These are phyloP conservation scores for Nixonia krombeini DNA, from an alignment of 1,140 invertebrate genomes.

Conservation along the genomic window DNA sequence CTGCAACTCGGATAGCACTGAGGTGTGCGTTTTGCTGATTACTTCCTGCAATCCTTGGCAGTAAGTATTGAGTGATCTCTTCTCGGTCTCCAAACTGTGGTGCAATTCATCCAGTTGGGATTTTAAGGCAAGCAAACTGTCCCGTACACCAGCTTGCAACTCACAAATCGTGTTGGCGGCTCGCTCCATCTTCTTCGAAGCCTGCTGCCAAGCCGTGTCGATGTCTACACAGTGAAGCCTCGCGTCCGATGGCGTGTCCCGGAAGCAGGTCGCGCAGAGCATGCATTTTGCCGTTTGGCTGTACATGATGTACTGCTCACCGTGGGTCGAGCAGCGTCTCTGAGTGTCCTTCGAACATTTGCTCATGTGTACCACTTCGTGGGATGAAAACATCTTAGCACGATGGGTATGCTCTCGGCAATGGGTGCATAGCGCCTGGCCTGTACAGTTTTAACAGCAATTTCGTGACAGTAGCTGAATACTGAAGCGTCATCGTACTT, in stretches of 20 bases:
- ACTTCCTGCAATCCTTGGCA: conserved; percentile 79
- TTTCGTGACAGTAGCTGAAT: no score
- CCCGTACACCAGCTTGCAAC: conserved; percentile 76
- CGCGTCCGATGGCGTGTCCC: conserved; percentile 77
- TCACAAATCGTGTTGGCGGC: conserved; percentile 73
- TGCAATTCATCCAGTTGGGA: conserved; percentile 77
- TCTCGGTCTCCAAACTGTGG: conserved; percentile 78
- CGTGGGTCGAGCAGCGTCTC: conserved; percentile 77
- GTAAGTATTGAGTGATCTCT: conserved; percentile 77
- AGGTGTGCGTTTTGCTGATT: conserved; percentile 77
- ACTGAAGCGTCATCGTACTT: no score
- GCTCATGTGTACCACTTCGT: conserved; percentile 81
- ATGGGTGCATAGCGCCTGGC: conserved; percentile 79
- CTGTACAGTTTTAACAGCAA: conserved; percentile 66
- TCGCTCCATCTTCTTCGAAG: conserved; percentile 78
- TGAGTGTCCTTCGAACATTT: conserved; percentile 79
- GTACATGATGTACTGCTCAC: conserved; percentile 82
- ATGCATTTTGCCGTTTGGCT: conserved; percentile 78
- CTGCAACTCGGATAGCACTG: conserved; percentile 77
- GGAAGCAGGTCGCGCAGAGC: conserved; percentile 81
- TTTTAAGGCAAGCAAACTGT: conserved; percentile 77
- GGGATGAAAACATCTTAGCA: conserved; percentile 82
- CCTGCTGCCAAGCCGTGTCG: conserved; percentile 80
- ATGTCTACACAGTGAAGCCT: conserved; percentile 80
- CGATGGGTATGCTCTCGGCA: conserved; percentile 81